Conservation (phyloP, 2,888 invertebrate genomes). For the Heterodera filipjevi region DNA sequence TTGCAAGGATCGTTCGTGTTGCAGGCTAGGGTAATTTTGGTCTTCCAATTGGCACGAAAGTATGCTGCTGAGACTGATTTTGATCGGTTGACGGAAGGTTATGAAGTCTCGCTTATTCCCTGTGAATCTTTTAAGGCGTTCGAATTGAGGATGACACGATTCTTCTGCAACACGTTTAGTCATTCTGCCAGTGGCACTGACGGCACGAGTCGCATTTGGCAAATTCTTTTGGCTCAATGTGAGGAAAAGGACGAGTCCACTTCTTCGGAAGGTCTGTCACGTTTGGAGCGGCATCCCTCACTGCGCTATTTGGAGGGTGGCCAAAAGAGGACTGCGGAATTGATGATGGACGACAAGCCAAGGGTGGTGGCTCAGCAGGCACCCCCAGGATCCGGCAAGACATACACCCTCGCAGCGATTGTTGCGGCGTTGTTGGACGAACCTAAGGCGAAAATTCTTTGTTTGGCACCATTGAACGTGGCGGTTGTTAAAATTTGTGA, state of each 20-base stretch:
- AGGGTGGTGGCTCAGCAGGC: constrained; percentile 3
- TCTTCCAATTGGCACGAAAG: neutral
- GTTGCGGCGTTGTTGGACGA: neutral
- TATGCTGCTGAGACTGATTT: neutral
- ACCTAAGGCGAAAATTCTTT: neutral
- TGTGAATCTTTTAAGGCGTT: neutral
- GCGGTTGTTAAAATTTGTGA: neutral
- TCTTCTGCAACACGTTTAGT: neutral
- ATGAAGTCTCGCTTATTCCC: neutral
- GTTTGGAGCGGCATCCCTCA: neutral
- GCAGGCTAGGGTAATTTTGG: neutral
- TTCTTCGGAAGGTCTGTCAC: constrained; percentile 4
- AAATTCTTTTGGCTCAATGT: neutral
- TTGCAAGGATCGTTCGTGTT: neutral
- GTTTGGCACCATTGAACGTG: neutral
- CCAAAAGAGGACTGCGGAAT: neutral
- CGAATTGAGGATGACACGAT: neutral
- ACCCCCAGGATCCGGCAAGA: constrained; percentile 13
- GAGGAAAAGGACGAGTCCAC: too few species aligned
- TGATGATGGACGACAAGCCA: constrained; percentile 2
- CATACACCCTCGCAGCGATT: neutral
- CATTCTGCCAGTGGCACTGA: neutral
- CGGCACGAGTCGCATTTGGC: neutral
- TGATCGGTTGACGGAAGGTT: neutral
- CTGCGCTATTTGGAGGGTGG: neutral